Evolutionary conservation across 2,888 invertebrate species (phyloP).

Genomic region (Saturnia pavonia): DNA sequence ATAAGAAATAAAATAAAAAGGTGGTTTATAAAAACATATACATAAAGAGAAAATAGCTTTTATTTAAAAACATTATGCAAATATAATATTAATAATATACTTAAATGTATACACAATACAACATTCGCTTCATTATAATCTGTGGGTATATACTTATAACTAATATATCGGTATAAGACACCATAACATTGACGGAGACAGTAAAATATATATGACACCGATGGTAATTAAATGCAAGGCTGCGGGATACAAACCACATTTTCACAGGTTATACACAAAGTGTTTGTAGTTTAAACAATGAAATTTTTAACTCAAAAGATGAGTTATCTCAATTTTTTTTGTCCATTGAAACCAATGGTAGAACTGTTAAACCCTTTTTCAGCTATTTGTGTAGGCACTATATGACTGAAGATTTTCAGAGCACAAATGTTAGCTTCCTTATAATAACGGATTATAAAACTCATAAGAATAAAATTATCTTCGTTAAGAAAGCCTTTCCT

Average conservation of each 20-base stretch:
- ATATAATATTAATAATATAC: neutral
- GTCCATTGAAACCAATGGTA: too few species aligned
- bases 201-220: neutral
- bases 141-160: conserved; percentile 11
- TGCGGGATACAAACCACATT: neutral
- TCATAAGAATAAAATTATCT: too few species aligned
- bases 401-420: too few species aligned
- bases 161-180: neutral
- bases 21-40: too few species aligned
- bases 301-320: too few species aligned
- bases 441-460: too few species aligned
- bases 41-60: neutral
- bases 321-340: too few species aligned
- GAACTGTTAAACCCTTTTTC: too few species aligned
- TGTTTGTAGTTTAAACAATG: too few species aligned
- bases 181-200: neutral
- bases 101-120: neutral
- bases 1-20: neutral
- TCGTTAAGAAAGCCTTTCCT: too few species aligned
- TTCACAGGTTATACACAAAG: neutral
- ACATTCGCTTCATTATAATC: neutral
- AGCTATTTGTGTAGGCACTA: too few species aligned
- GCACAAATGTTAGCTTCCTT: too few species aligned
- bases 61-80: conserved; percentile 6
- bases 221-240: neutral